These are phyloP conservation scores for Cataglyphis altisquamis DNA, from an alignment of 2,888 invertebrate genomes.

Conservation along the genomic window DNA sequence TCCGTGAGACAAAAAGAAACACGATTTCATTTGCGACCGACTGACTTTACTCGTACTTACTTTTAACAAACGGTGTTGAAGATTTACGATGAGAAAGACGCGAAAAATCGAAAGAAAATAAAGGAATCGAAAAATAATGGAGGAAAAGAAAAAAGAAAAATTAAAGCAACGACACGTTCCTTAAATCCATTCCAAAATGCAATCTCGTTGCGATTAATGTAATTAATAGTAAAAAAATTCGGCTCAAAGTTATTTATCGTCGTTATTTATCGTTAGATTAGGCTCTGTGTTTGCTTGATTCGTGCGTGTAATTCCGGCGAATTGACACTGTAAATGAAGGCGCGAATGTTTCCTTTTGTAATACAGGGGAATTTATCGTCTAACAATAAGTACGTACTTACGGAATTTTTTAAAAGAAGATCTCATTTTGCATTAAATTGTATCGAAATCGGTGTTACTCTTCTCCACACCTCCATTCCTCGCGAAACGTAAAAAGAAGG, in stretches of 20 bases:
- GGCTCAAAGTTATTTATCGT: conserved; percentile 31
- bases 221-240: conserved; percentile 42
- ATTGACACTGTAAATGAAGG: conserved; percentile 9
- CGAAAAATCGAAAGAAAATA: not conserved
- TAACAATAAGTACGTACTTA: conserved; percentile 31
- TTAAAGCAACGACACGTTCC: conserved; percentile 42
- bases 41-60: conserved; percentile 52
- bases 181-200: conserved; percentile 36
- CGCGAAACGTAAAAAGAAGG: not conserved
- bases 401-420: conserved; percentile 29
- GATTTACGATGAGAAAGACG: not conserved
- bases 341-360: conserved; percentile 6
- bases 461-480: not conserved
- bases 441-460: not conserved
- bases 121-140: not conserved
- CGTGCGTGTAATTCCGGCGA: not conserved
- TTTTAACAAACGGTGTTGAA: conserved; percentile 24
- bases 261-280: conserved; percentile 40
- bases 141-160: not conserved
- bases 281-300: conserved; percentile 19
- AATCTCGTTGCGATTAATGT: conserved; percentile 21
- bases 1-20: not conserved
- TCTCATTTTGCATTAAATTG: conserved; percentile 44
- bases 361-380: not conserved
- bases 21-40: conserved; percentile 49